Evolutionary conservation across 2,113 vertebrate species (phyloP), one percentile per base, ranked within the genome.

Genomic region (Uria aalge): DNA sequence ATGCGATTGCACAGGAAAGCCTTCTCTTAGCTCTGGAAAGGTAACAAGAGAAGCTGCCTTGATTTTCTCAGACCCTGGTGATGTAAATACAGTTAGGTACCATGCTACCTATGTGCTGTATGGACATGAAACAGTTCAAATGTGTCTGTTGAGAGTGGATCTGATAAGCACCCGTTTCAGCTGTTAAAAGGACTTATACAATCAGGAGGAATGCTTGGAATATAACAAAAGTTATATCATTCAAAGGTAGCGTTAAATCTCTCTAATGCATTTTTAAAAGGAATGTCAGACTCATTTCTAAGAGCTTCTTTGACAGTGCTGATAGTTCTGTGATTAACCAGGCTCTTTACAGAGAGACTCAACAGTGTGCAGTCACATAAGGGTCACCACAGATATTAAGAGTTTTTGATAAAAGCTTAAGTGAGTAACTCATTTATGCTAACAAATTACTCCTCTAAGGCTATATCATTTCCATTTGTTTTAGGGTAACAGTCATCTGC

Each of bases 41-140:
- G 47, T 24, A 57, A 45, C 8, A 73, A 41, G 50, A 27, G 38
- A 18, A 91, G 23, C 18, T 72, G 11, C 43, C 36, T 66, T 17
- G 36, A 26, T 82, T 90, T 87, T 72, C 66, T 85, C 47, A 82
- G 69, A 19, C 9, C 7, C 26, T 69, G 64, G 21, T 75, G 60
- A 68, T 48, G 19, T 17, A 56, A 95, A 82, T 40, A 63, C 20
- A 62, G 45, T 27, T 48, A 84, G 40, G 17, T 32, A 62, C 56
- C 0, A 7, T 17, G 13, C 15, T 69, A 5, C 19, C 48, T 50
- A 16, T 50, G n/a, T 0, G 0, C 57, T 68, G 41, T 19, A 63
- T 12, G 24, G 69, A 78, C 30, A 12, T 45, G 60, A 71, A 80
- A 36, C 8, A 36, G 43, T 30, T 78, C 36, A 75, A 67, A 81